phyloP scores from a whole-genome alignment of 2,797 vertebrate species.

The Acrocephalus scirpaceus region DNA sequence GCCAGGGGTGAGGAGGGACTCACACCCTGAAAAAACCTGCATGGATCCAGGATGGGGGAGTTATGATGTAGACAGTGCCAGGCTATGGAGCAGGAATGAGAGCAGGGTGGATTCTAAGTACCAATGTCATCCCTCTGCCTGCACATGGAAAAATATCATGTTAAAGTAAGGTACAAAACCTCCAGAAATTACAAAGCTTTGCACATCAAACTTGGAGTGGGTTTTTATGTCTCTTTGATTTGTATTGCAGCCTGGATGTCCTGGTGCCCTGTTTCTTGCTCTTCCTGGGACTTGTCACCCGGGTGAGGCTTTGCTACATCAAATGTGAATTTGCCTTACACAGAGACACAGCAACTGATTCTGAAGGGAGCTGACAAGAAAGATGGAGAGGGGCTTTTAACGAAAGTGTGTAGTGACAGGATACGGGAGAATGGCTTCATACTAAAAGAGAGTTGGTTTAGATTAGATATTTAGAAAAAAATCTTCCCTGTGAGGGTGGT shows the following conservation, averaged over 20 bases:
- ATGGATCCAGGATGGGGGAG: fast-evolving
- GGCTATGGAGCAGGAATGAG: background rate
- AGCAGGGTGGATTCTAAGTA: background rate
- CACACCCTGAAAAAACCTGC: background rate
- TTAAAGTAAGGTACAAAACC: background rate
- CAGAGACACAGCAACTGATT: background rate
- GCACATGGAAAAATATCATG: background rate
- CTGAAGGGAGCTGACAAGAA: background rate
- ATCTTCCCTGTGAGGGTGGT: background rate
- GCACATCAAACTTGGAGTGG: background rate
- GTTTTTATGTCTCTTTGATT: background rate
- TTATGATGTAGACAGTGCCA: background rate
- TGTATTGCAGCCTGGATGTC: background rate
- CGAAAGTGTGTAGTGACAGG: background rate
- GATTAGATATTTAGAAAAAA: background rate
- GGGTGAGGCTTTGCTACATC: background rate
- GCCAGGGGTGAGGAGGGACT: fast-evolving
- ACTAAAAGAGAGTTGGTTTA: background rate
- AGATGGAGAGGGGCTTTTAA: background rate
- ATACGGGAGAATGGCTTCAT: background rate
- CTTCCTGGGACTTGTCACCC: background rate
- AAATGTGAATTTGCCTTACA: background rate
- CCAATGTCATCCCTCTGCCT: background rate
- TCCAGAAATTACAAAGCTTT: background rate
- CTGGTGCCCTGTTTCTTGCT: background rate